Evolutionary conservation across 2,113 vertebrate genomes (phyloP).

Genomic region (Phylloscopus trochiloides): DNA sequence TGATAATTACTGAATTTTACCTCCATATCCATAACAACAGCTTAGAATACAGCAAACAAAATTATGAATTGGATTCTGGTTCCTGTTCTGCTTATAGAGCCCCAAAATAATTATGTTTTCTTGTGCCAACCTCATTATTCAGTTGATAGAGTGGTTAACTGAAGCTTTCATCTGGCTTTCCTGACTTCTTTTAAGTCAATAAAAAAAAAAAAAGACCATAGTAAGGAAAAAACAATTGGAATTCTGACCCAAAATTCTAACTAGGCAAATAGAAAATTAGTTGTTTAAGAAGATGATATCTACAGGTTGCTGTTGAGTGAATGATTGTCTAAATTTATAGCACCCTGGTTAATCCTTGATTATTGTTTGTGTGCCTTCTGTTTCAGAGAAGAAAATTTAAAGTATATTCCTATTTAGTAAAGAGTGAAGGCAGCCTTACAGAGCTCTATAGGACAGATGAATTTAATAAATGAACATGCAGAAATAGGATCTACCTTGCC

Average conservation of each 20-base stretch:
- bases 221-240: not conserved
- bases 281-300: not conserved
- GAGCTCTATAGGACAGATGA: not conserved
- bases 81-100: not conserved
- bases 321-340: not conserved
- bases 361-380: not conserved
- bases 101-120: not conserved
- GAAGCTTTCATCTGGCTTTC: not conserved
- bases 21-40: not conserved
- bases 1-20: not conserved
- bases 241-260: not conserved
- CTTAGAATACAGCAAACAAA: not conserved
- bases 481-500: not conserved
- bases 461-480: not conserved
- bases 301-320: not conserved
- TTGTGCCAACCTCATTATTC: not conserved
- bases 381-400: not conserved
- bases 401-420: not conserved
- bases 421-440: not conserved
- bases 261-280: not conserved
- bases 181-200: not conserved
- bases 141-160: not conserved
- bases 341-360: not conserved
- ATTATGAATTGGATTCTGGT: not conserved
- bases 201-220: not conserved